phyloP scores from a whole-genome alignment of 2,888 invertebrate species.

The Hirtodrosophila trivittata region DNA sequence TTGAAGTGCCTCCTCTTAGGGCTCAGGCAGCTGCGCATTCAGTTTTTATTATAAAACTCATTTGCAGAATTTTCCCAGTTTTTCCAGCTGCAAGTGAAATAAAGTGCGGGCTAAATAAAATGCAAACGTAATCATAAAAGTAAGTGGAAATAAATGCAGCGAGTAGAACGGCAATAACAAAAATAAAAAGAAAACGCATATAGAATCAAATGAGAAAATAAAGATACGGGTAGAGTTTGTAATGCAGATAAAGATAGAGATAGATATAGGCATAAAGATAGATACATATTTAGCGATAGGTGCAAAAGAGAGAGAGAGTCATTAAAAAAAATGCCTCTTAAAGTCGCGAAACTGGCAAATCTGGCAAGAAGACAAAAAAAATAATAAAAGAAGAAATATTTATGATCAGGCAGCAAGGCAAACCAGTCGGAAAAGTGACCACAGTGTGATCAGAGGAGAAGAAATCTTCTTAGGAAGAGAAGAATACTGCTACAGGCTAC shows the following conservation, averaged over 20 bases:
- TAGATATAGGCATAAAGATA: conserved; percentile 1
- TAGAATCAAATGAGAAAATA: conserved; percentile 51
- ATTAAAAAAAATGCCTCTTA: not conserved
- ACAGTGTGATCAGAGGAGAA: conserved; percentile 1
- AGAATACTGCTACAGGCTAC: not conserved
- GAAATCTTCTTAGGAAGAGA: too few relatives aligned
- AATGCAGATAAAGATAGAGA: not conserved
- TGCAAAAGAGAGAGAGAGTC: conserved; percentile 5
- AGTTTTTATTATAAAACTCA: conserved; percentile 33
- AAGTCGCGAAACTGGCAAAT: not conserved
- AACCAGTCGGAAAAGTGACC: conserved; percentile 58
- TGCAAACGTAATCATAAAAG: conserved; percentile 65
- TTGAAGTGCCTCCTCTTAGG: not conserved
- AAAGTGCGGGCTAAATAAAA: conserved; percentile 54
- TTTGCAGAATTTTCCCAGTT: conserved; percentile 48
- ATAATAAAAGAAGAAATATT: too few relatives aligned
- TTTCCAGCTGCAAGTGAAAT: conserved; percentile 45
- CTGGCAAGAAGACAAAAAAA: conserved; percentile 17
- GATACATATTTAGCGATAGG: conserved; percentile 3
- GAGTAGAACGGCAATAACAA: conserved; percentile 31
- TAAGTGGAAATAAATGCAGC: conserved; percentile 65
- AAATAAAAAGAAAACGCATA: not conserved
- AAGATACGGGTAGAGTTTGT: conserved; percentile 19
- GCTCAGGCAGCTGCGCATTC: conserved; percentile 32
- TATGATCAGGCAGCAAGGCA: conserved; percentile 69